phyloP scores from a whole-genome alignment of 2,113 vertebrate species.

The human (Homo sapiens) region DNA sequence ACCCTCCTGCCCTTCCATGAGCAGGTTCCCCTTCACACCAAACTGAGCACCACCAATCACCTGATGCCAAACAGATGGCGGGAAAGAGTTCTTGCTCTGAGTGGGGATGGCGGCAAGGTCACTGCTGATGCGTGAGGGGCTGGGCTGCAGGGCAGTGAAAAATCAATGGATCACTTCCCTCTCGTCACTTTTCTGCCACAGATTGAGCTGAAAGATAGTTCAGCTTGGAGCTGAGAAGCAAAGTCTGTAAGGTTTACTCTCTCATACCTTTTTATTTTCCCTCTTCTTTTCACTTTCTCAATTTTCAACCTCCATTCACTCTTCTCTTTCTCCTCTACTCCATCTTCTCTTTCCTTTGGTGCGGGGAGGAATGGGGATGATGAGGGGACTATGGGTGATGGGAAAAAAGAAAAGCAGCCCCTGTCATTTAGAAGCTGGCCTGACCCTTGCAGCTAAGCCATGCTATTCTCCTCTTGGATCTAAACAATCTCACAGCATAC shows the following conservation, averaged over 20 bases:
- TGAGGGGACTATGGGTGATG: neutral
- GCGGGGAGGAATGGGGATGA: neutral
- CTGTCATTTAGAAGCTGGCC: neutral
- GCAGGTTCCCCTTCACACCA: neutral
- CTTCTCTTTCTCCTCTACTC: neutral
- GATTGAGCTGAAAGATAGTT: neutral
- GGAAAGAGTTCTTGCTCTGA: neutral
- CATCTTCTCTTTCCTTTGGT: neutral
- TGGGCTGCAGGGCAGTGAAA: conserved; percentile 31
- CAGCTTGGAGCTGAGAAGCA: neutral
- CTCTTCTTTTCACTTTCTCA: neutral
- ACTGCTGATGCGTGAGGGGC: neutral
- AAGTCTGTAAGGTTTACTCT: neutral
- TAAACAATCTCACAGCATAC: neutral
- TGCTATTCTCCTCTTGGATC: neutral
- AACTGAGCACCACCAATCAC: neutral
- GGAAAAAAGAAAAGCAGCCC: neutral
- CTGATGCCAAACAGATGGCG: conserved; percentile 60
- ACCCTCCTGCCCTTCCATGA: neutral
- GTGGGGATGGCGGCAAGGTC: conserved; percentile 54
- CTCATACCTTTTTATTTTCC: neutral
- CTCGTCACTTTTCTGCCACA: neutral
- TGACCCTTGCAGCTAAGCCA: neutral
- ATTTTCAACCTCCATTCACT: neutral
- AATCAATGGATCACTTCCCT: conserved; percentile 16